A percentile compares a stretch with the other conserved stretches of the same genome.
phyloP scores from a whole-genome alignment of 2,113 vertebrate genomes.

The Peromyscus maniculatus region DNA sequence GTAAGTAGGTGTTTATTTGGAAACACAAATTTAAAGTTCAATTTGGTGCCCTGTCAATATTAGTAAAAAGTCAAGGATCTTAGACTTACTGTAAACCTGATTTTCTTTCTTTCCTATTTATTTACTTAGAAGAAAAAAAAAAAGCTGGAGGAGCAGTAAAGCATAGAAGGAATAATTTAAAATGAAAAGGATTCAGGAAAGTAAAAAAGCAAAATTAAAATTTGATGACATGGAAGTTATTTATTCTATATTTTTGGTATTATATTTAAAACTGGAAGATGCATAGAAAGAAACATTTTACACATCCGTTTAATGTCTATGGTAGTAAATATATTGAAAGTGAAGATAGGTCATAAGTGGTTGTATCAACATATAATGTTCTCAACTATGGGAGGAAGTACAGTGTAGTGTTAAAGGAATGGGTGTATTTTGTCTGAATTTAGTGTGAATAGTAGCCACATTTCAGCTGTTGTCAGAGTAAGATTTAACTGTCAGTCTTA shows the following conservation, averaged over 20 bases:
- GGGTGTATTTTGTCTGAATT: background rate
- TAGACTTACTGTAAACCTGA: slow-evolving; percentile 65
- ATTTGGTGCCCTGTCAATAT: slow-evolving; percentile 82
- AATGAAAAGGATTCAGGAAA: slow-evolving; percentile 34
- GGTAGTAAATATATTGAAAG: background rate
- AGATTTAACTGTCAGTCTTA: background rate
- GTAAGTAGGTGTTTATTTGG: slow-evolving; percentile 90
- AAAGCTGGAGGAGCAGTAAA: background rate
- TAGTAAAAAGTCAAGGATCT: slow-evolving; percentile 77
- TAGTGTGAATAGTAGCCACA: background rate
- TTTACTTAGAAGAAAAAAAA: slow-evolving; percentile 37
- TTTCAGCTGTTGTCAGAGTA: background rate
- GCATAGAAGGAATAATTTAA: background rate
- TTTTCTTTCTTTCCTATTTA: slow-evolving; percentile 1
- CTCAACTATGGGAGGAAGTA: background rate
- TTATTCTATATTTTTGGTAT: slow-evolving; percentile 23
- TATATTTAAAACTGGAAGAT: slow-evolving; percentile 7
- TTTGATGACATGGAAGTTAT: background rate
- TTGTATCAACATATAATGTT: background rate
- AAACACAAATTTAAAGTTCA: slow-evolving; percentile 88
- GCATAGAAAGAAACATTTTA: background rate
- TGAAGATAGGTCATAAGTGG: background rate
- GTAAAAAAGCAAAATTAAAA: background rate
- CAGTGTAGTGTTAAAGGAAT: background rate
- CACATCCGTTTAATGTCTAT: background rate